Evolutionary conservation across 1,140 invertebrate genomes (phyloP), one percentile per base, ranked within the genome.

Genomic region (Saccostrea echinata): DNA sequence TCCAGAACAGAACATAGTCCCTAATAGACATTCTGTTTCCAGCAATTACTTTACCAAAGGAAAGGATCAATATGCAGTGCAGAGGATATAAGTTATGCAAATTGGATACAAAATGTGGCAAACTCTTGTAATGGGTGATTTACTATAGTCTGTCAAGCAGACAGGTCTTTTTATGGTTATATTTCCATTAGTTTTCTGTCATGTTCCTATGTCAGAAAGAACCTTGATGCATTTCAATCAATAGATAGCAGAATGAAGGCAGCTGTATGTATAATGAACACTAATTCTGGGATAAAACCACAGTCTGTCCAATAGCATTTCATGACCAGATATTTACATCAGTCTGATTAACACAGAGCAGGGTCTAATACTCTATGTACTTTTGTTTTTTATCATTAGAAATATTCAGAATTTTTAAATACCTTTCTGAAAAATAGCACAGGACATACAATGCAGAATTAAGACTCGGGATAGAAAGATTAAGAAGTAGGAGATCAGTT

Each of bases 151-250:
- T 76, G 68, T 33, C 24, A 27, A 76, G 68, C 68, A 76, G 68
- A 76, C 68, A 76, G 68, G 24, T 76, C 68, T 76, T 76, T 76
- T 76, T 76, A 76, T 76, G 68, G 68, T 76, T 76, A 30, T 16
- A 27, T 33, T 76, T 76, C 68, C 68, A 76, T 76, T 76, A 76
- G 68, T 27, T 76, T 76, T 33, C 68, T 30, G 30, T 76, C 68
- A 76, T 76, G 68, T 76, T 76, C 68, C 33, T 27, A 76, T 76
- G 68, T 76, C 68, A 76, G 16, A 76, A 76, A 76, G 68, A 76
- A 76, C 68, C 68, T 33, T 76, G 68, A 27, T 30, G 68, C 68
- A 76, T 76, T 76, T 76, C 33, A 33, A 76, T 76, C 68, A 76
- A 76, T 76, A 76, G 16, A 27, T 76, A 76, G 11, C 9, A 76